Evolutionary conservation across 2,888 invertebrate genomes (phyloP).

Genomic region (Lasioglossum vierecki): DNA sequence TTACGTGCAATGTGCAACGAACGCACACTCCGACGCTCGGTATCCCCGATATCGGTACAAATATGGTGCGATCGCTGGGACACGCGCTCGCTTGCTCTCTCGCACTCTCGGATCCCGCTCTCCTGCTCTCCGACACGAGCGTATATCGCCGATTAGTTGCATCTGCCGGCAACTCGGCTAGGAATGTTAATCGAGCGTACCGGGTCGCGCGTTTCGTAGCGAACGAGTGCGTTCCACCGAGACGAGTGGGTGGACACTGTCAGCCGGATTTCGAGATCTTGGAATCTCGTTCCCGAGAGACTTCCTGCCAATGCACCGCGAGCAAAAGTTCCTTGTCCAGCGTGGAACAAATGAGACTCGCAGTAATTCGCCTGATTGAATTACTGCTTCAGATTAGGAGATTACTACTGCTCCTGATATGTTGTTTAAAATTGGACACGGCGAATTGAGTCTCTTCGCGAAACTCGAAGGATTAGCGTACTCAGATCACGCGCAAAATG

Average conservation of each 20-base stretch:
- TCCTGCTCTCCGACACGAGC: neutral
- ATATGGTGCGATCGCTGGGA: constrained; percentile 66
- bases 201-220: neutral
- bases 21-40: constrained; percentile 31
- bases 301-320: neutral
- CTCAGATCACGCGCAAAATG: neutral
- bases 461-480: neutral
- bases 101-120: neutral
- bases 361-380: neutral
- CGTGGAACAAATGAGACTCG: neutral
- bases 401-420: too few relatives aligned
- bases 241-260: constrained; percentile 15
- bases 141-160: constrained; percentile 17
- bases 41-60: constrained; percentile 67
- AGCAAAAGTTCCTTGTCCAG: neutral
- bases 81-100: constrained; percentile 14
- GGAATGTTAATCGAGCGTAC: constrained; percentile 36
- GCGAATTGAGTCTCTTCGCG: neutral
- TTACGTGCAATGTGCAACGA: constrained; percentile 24
- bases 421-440: too few relatives aligned
- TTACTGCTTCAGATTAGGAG: neutral
- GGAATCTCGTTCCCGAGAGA: neutral
- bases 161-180: constrained; percentile 7
- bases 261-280: neutral
- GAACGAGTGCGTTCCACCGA: neutral